Evolutionary conservation across 1,140 invertebrate genomes (phyloP), one percentile per base, ranked within the genome.

Genomic region (Atopsyche davidsoni): DNA sequence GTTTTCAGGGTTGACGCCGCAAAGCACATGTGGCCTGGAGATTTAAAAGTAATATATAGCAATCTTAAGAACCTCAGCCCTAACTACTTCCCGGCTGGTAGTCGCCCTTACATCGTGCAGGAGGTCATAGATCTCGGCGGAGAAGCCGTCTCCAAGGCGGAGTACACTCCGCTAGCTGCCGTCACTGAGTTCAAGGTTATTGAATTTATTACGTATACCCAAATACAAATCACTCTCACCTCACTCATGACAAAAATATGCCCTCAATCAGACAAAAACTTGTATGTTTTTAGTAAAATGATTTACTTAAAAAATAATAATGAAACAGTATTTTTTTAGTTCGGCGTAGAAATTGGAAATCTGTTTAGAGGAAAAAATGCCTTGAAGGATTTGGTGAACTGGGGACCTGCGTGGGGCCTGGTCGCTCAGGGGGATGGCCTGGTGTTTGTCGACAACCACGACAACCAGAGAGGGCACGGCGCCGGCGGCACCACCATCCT

Each of bases 1-100:
- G 22, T 39, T 51, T 52, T 22, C 47, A 79, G 82, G 59, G 73
- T 84, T 38, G 83, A 86, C 55, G 85, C 85, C 10, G 80, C 85
- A 0, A 89, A 89, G 59, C 86, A 90, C 62, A 89, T 90, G 83
- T 88, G 83, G 83, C 87, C 87, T 0, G 60, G 53, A 13, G 85
- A 90, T 62, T 64, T 91, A 2, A 55, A 68, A 25, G 60, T 66
- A 4, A 86, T 89, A 40, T 82, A 77, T 55, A 66, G 67, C 11
- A 65, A 75, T 19, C 58, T 85, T 1, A 72, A 79, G 2, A 75
- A 85, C 63, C 65, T 87, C 16, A 82, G 78, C 52, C 73, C 71
- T 0, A 60, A 65, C 0, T 78, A 79, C 28, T 87, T 87, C 63
- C 66, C 74, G 7, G 53, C 60, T 1, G 71, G 73, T 2, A 59